Base-by-base conservation (phyloP, 2,888 invertebrate genomes). In the Resseliella maxima region DNA sequence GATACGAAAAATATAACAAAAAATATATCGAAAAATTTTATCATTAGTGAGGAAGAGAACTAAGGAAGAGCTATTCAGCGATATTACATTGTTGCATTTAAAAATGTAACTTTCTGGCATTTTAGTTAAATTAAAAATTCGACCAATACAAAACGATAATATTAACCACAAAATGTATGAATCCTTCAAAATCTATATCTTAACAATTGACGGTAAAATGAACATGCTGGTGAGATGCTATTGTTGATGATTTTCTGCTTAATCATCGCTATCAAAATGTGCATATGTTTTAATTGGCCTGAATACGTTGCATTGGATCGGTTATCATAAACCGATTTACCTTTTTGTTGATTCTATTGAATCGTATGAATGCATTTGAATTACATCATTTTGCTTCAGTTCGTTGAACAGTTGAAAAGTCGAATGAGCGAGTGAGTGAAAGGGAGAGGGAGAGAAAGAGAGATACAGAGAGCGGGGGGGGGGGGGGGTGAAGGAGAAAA, bases 261-360 rank as follows among this genome's bases (percentile, higher is more conserved):
- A 83, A 83, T 83, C 83, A 83, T n/a, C n/a, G 38, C 38, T 83
- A 38, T 83, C 83, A 38, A 83, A 83, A n/a, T 24, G n/a, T 18
- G 41, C 83, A 83, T 83, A 83, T 83, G 83, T 36, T 83, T 38
- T 24, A 83, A n/a, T 83, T 83, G 41, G 38, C 38, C 24, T 38
- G 38, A 31, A 72, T 72, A 6, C 50, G 21, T 18, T 12, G 10
- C 12, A 24, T 8, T 24, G 27, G 5, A 59, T 24, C 5, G 27
- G 31, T 72, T 35, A 31, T 12, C 72, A 31, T 72, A n/a, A 59
- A 27, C 27, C 59, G 59, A 18, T 18, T 50, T 24, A 24, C 1
- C 24, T 24, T 24, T 24, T n/a, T 6, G 1, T 59, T 24, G 24
- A 24, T 59, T 59, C 24, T 24, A 50, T 50, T 50, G 50, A 18